Base-by-base conservation (phyloP, 2,888 invertebrate species). In the Cerceris ruficornis region DNA sequence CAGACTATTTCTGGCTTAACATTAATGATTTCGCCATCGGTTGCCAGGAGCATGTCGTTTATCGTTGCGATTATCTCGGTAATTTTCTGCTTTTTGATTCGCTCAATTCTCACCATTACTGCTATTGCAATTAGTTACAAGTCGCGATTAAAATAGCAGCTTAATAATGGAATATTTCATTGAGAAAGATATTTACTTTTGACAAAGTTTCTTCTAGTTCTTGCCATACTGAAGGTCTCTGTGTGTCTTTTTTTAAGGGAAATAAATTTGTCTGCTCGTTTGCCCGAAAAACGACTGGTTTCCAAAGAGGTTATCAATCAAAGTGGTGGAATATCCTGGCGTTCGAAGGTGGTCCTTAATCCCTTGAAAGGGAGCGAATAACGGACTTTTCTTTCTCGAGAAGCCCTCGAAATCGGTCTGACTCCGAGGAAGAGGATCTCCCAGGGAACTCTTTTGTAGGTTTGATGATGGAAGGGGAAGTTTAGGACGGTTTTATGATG, bases 261-360 rank as follows among this genome's bases (percentile, higher is more conserved):
- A 28, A 4, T 28, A 28, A 28, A 28, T 28, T 28, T 28, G 28
- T 28, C 28, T 28, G 28, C 28, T 28, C 2, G 28, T 28, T 28
- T 28, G 4, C 28, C 28, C 46, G 46, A 46, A 46, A 46, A 46
- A 46, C 2, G 62, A 69, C 62, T 62, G 62, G 62, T 69, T 69
- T 55, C 62, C 52, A 13, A 28, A 62, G 17, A 17, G 55, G 70
- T 41, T 67, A 67, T 71, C 66, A 55, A 71, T 61, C 42, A 57
- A 50, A n/a, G 6, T 11, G 39, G 14, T 43, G 60, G 60, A 65
- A 61, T 9, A 9, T 39, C n/a, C 7, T 61, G 46, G 11, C 46
- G 54, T 17, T 11, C 11, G 41, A 14, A 58, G 50, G 54, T 46
- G 46, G 9, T 46, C 11, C 46, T 46, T 46, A 46, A 46, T 46